phyloP scores from a whole-genome alignment of 2,113 vertebrate genomes.

The Conger conger region DNA sequence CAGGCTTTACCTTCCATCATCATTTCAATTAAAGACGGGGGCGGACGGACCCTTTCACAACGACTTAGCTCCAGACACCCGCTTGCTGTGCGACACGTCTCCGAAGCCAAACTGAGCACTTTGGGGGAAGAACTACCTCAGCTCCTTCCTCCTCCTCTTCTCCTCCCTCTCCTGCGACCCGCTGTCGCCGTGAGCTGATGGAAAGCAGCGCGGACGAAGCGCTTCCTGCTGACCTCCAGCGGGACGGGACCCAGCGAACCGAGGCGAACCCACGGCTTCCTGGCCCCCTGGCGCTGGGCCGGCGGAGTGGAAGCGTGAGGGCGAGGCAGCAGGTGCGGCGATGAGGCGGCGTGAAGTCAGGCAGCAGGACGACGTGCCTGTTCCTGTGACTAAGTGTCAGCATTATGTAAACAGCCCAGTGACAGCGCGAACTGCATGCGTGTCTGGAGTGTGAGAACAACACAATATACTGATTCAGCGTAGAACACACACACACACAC shows the following conservation, averaged over 20 bases:
- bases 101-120: neutral
- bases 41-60: neutral
- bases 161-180: neutral
- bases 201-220: no score
- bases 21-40: neutral
- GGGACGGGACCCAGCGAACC: neutral
- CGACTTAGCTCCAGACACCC: neutral
- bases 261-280: neutral
- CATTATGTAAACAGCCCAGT: constrained; percentile 40
- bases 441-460: neutral
- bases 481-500: neutral
- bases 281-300: neutral
- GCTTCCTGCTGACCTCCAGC: neutral
- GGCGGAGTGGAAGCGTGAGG: neutral
- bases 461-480: neutral
- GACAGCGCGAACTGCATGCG: constrained; percentile 15
- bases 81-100: neutral
- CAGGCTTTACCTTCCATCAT: no score
- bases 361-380: constrained; percentile 32
- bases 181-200: no score
- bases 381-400: constrained; percentile 41
- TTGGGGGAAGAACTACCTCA: neutral
- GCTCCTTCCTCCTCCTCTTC: no score
- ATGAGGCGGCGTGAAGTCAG: constrained; percentile 25
- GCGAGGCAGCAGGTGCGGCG: constrained; percentile 23